phyloP scores from a whole-genome alignment of 2,888 invertebrate genomes.

The Spodoptera exigua region DNA sequence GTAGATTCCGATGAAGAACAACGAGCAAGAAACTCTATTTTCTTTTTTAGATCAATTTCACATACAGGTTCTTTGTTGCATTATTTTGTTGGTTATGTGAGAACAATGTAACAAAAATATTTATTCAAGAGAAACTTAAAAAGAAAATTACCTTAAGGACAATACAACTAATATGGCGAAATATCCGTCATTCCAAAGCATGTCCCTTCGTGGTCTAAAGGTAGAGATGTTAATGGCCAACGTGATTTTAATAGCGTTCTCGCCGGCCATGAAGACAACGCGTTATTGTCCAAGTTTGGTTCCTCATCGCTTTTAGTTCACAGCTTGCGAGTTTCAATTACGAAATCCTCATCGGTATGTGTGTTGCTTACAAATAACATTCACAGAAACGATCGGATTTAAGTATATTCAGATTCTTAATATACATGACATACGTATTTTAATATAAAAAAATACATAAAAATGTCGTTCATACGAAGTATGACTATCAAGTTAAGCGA shows the following conservation, averaged over 20 bases:
- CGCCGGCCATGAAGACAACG: constrained; percentile 38
- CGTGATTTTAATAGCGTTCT: constrained; percentile 30
- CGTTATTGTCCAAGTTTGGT: constrained; percentile 46
- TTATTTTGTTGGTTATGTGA: too few species aligned
- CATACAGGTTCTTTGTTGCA: too few species aligned
- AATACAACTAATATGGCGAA: too few species aligned
- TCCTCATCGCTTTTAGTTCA: constrained; percentile 26
- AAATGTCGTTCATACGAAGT: constrained; percentile 22
- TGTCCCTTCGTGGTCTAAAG: neutral
- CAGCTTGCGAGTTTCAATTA: constrained; percentile 3
- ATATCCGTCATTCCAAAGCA: too few species aligned
- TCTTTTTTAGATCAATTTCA: too few species aligned
- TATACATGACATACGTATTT: neutral
- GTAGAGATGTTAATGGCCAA: constrained; percentile 33
- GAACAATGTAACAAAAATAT: constrained; percentile 26
- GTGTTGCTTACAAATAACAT: neutral
- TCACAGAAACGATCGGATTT: too few species aligned
- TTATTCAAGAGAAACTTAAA: constrained; percentile 20
- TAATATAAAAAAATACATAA: neutral
- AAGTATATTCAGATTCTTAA: too few species aligned
- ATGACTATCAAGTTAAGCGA: constrained; percentile 40
- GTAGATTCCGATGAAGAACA: too few species aligned
- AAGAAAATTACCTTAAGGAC: constrained; percentile 21
- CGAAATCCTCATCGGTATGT: neutral
- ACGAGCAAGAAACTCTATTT: too few species aligned